Base-by-base conservation (phyloP, 1,140 invertebrate species). In the Anastatus disparis region DNA sequence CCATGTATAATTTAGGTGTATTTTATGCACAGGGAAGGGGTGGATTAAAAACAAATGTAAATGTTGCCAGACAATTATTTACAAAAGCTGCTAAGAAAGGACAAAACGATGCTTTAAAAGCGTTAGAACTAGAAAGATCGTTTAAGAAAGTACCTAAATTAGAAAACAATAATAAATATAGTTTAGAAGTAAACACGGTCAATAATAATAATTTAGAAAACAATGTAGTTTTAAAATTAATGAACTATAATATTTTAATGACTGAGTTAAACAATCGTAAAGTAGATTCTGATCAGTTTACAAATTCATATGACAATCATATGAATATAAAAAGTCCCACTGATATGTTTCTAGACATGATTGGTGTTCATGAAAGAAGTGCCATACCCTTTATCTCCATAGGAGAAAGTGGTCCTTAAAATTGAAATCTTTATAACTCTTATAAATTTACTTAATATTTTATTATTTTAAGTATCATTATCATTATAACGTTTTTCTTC, bases 1-100 rank as follows among this genome's bases (percentile, higher is more conserved):
- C 90, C 0, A 84, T 89, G 65, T 91, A 90, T 78, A 91, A 91
- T 74, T 81, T 91, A 35, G 89, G 88, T 10, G 86, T 91, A 46
- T 91, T 88, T 74, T 84, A 90, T 79, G 89, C 88, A 9, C 89
- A 90, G 79, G 90, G 90, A 2, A 83, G 84, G 71, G 90, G 89
- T 27, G 89, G 87, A 0, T 77, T 90, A 1, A 59, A 79, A 12
- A 72, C 79, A 10, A 85, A 90, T 72, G 69, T 76, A 15, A 76
- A 78, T 22, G 85, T 75, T 9, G 89, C 89, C 3, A 84, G 84
- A 10, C 70, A 84, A 20, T 84, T 89, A 24, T 84, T 91, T 26
- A 80, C 77, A 15, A 79, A 85, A 70, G 89, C 90, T n/a, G 89
- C 89, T 4, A 83, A 85, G 24, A 82, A 89, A 71, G 90, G 89